A percentile compares a stretch with the other conserved stretches of the same genome.
phyloP scores from a whole-genome alignment of 2,797 vertebrate species.

The Diceros bicornis region DNA sequence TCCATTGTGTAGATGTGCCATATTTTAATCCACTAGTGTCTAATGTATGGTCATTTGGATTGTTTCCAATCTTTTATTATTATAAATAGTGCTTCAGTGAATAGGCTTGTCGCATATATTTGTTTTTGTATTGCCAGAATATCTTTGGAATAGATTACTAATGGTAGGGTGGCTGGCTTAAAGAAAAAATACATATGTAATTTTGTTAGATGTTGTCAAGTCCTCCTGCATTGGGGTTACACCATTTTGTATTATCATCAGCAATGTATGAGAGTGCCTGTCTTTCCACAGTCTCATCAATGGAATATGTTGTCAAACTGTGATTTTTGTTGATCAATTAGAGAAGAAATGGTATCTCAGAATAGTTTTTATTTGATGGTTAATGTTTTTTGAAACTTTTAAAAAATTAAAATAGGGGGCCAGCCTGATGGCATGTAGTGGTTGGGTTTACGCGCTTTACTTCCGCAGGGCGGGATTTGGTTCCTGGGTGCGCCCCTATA shows the following conservation, averaged over 20 bases:
- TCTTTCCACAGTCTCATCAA: neutral
- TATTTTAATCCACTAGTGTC: slow-evolving; percentile 20
- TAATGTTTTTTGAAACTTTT: slow-evolving; percentile 11
- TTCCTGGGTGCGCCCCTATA: no score
- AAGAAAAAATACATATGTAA: neutral
- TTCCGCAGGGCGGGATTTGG: no score
- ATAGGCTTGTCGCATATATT: neutral
- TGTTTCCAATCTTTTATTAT: slow-evolving; percentile 14
- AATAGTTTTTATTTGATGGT: slow-evolving; percentile 20
- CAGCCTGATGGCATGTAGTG: no score
- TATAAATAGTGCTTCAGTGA: slow-evolving; percentile 17
- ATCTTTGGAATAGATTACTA: slow-evolving; percentile 32
- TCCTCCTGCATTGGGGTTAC: neutral
- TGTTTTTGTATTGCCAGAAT: slow-evolving; percentile 33
- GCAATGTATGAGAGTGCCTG: neutral
- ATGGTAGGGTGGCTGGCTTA: neutral
- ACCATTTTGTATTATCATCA: neutral
- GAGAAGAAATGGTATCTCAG: neutral
- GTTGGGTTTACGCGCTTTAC: no score
- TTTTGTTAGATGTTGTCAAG: slow-evolving; percentile 6
- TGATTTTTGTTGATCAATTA: neutral
- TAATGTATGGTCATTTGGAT: neutral
- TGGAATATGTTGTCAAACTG: neutral
- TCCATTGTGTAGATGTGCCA: neutral
- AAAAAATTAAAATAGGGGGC: neutral